A percentile compares a stretch with the other conserved stretches of the same genome.
These are phyloP conservation scores for Parnassius apollo DNA, from an alignment of 2,888 invertebrate species.

Conservation along the genomic window DNA sequence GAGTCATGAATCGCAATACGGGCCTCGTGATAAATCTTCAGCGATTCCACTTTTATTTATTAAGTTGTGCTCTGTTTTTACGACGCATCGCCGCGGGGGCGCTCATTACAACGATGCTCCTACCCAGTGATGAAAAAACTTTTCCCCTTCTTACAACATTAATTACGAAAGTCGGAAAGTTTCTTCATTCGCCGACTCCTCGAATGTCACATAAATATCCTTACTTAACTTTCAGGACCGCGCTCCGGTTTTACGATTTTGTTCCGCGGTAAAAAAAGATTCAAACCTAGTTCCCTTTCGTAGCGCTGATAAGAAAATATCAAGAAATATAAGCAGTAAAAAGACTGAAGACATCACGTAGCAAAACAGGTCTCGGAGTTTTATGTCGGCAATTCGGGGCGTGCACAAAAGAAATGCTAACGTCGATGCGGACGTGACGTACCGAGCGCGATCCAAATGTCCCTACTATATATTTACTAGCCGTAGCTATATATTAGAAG, in stretches of 20 bases:
- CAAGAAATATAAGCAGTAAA: conserved; percentile 67
- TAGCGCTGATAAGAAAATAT: conserved; percentile 71
- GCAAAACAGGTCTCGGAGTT: conserved; percentile 71
- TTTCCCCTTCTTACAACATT: conserved; percentile 76
- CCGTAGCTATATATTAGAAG: conserved; percentile 21
- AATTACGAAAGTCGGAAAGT: conserved; percentile 71
- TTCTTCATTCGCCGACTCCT: conserved; percentile 34
- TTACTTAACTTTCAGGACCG: conserved; percentile 47
- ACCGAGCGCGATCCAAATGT: conserved; percentile 37
- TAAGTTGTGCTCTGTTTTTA: conserved; percentile 79
- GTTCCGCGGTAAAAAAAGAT: conserved; percentile 54
- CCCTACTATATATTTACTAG: conserved; percentile 29
- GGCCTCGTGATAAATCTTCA: conserved; percentile 73
- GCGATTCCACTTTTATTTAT: conserved; percentile 77
- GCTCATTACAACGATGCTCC: conserved; percentile 68
- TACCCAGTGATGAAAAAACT: conserved; percentile 71
- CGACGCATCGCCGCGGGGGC: conserved; percentile 70
- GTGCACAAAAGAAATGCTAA: conserved; percentile 78
- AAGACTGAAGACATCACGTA: conserved; percentile 73
- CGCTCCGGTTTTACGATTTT: conserved; percentile 62
- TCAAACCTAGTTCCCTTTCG: conserved; percentile 48
- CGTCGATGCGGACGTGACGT: conserved; percentile 63
- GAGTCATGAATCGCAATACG: conserved; percentile 68
- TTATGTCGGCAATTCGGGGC: conserved; percentile 77
- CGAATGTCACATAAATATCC: conserved; percentile 54